These are phyloP conservation scores for Cheilosia vulpina DNA, from an alignment of 2,888 invertebrate genomes.

Conservation along the genomic window DNA sequence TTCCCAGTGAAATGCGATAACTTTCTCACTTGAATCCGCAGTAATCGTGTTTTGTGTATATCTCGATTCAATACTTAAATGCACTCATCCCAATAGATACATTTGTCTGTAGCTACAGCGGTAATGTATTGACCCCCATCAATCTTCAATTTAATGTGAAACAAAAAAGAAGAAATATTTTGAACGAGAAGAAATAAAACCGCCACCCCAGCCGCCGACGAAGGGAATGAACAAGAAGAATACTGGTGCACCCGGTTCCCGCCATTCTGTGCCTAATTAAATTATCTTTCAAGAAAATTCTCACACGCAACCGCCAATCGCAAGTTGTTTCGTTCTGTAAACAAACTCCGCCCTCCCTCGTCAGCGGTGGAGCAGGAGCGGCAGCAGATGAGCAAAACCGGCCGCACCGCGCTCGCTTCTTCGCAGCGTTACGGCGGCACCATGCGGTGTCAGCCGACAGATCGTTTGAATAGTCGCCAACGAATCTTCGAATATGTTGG, in stretches of 20 bases:
- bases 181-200: slow-evolving; percentile 11
- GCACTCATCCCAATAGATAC: slow-evolving; percentile 26
- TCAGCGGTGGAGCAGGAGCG: slow-evolving; percentile 1
- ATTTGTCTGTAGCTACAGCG: slow-evolving; percentile 17
- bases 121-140: slow-evolving; percentile 70
- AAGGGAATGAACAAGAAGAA: slow-evolving; percentile 13
- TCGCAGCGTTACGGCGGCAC: slow-evolving; percentile 7
- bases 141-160: slow-evolving; percentile 61
- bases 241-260: slow-evolving; percentile 46
- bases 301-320: slow-evolving; percentile 75
- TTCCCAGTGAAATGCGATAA: slow-evolving; percentile 45
- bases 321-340: slow-evolving; percentile 69
- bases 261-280: slow-evolving; percentile 74
- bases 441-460: slow-evolving; percentile 58
- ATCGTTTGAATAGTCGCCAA: slow-evolving; percentile 71
- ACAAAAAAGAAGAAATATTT: slow-evolving; percentile 13
- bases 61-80: slow-evolving; percentile 19
- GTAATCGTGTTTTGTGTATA: slow-evolving; percentile 24
- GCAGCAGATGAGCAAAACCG: not conserved
- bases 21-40: slow-evolving; percentile 32
- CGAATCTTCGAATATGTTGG: slow-evolving; percentile 31
- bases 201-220: not conserved
- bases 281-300: slow-evolving; percentile 73
- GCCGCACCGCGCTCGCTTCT: not conserved
- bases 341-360: slow-evolving; percentile 71